phyloP scores from a whole-genome alignment of 2,888 invertebrate species.

The Cyaniris semiargus region DNA sequence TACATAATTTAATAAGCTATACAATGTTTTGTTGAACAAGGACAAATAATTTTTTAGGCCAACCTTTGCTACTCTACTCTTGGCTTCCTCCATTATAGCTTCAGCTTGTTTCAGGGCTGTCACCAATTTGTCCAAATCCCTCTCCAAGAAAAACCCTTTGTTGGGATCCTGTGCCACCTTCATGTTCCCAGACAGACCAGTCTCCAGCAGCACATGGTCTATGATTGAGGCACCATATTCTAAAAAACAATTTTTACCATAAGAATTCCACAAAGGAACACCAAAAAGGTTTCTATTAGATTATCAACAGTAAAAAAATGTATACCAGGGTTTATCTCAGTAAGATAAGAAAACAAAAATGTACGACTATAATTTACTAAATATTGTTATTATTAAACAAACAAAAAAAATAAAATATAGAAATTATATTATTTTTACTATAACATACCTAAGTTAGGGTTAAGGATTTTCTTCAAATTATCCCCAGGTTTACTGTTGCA shows the following conservation, averaged over 20 bases:
- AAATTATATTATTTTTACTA: background rate
- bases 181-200: slow-evolving; percentile 83
- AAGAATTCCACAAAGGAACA: background rate
- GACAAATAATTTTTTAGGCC: no score
- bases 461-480: slow-evolving; percentile 88
- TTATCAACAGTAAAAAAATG: background rate
- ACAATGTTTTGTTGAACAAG: no score
- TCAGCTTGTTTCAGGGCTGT: slow-evolving; percentile 86
- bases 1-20: no score
- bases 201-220: slow-evolving; percentile 91
- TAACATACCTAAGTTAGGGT: slow-evolving; percentile 84
- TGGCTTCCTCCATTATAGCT: slow-evolving; percentile 80
- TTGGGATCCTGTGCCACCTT: slow-evolving; percentile 60
- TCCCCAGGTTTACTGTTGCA: slow-evolving; percentile 85
- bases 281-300: background rate
- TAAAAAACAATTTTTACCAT: slow-evolving; percentile 47
- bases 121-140: slow-evolving; percentile 82
- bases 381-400: no score
- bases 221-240: slow-evolving; percentile 96
- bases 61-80: slow-evolving; percentile 80
- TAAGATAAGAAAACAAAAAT: no score
- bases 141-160: slow-evolving; percentile 83
- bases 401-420: no score
- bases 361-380: no score
- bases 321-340: background rate